These are phyloP conservation scores for Agrochola lota DNA, from an alignment of 2,888 invertebrate genomes.

Conservation along the genomic window DNA sequence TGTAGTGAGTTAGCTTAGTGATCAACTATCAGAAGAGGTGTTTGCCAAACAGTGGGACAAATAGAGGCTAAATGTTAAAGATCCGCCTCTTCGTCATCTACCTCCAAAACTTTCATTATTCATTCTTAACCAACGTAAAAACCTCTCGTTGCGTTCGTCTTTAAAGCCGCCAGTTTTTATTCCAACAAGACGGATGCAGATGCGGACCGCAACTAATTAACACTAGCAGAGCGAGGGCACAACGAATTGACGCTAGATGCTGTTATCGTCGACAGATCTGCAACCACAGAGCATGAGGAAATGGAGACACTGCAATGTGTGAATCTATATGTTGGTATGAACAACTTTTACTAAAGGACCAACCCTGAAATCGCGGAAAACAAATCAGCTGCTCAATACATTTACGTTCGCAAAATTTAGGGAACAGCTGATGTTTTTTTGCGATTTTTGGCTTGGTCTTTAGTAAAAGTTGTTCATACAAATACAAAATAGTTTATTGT, in stretches of 20 bases:
- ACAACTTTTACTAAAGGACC: background rate
- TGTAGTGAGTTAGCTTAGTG: background rate
- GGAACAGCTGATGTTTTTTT: no score
- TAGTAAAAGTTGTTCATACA: no score
- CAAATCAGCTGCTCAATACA: no score
- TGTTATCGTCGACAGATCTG: slow-evolving; percentile 60
- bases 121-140: slow-evolving; percentile 3
- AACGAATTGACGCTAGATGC: slow-evolving; percentile 55
- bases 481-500: no score
- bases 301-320: slow-evolving; percentile 36
- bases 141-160: slow-evolving; percentile 18
- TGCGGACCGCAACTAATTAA: slow-evolving; percentile 62
- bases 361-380: no score
- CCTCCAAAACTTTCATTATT: slow-evolving; percentile 24
- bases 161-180: slow-evolving; percentile 51
- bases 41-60: background rate
- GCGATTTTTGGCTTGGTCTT: no score
- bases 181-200: slow-evolving; percentile 65
- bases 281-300: slow-evolving; percentile 3
- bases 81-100: slow-evolving; percentile 4
- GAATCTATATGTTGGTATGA: background rate
- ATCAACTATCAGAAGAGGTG: background rate
- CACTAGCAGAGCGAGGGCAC: slow-evolving; percentile 60
- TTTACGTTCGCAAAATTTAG: no score
- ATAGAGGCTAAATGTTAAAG: background rate